Conservation (phyloP, 2,888 invertebrate species). For the Congeria kusceri region DNA sequence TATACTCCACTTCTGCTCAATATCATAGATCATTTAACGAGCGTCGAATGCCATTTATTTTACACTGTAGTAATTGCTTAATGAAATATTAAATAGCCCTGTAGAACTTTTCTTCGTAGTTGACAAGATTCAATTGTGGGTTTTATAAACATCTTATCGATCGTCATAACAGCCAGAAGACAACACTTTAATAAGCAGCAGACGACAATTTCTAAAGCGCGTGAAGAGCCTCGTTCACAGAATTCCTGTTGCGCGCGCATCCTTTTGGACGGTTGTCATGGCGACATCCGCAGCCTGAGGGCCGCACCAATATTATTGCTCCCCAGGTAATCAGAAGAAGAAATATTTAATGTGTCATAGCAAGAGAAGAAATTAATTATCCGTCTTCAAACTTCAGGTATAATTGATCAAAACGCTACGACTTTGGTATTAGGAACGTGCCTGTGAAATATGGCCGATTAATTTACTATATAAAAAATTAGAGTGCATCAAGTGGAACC, state of each 20-base stretch:
- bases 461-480: too few species aligned
- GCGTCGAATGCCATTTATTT: slow-evolving; percentile 50
- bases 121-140: slow-evolving; percentile 23
- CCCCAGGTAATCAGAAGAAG: slow-evolving; percentile 61
- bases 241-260: too few species aligned
- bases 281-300: slow-evolving; percentile 55
- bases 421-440: background rate
- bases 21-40: slow-evolving; percentile 30
- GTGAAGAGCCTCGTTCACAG: too few species aligned
- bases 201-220: slow-evolving; percentile 5
- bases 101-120: slow-evolving; percentile 43
- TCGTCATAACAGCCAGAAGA: slow-evolving; percentile 1
- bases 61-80: slow-evolving; percentile 45
- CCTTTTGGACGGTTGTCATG: slow-evolving; percentile 32
- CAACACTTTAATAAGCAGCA: background rate
- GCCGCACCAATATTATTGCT: slow-evolving; percentile 56
- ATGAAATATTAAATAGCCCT: slow-evolving; percentile 60
- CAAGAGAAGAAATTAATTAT: slow-evolving; percentile 64
- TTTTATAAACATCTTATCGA: slow-evolving; percentile 26
- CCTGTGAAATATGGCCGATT: too few species aligned
- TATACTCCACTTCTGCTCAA: too few species aligned
- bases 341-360: slow-evolving; percentile 64
- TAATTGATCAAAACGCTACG: slow-evolving; percentile 60
- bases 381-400: slow-evolving; percentile 40
- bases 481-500: too few species aligned